phyloP scores from a whole-genome alignment of 2,797 vertebrate species.

The Sebastes alutus region DNA sequence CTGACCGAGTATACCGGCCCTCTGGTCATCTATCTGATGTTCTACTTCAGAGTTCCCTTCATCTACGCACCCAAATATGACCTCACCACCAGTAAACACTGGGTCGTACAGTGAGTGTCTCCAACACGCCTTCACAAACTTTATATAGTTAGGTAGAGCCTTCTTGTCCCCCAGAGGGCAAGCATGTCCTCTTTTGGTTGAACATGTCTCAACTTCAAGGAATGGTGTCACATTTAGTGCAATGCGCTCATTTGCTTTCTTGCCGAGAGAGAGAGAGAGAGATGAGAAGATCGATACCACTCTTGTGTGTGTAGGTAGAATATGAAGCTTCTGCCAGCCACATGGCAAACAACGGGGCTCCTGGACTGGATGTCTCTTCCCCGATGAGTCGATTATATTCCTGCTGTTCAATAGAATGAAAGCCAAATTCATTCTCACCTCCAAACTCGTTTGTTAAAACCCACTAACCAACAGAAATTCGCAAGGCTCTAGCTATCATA shows the following conservation, averaged over 20 bases:
- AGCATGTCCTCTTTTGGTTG: not conserved
- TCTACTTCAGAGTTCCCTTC: constrained; percentile 94
- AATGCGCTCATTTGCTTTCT: not conserved
- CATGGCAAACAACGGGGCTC: too few species aligned
- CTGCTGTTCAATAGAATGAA: not conserved
- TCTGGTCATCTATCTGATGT: constrained; percentile 92
- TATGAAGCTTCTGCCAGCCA: not conserved
- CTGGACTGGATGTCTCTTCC: not conserved
- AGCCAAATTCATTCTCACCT: not conserved
- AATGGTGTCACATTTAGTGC: not conserved
- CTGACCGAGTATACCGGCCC: constrained; percentile 92
- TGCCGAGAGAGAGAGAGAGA: not conserved
- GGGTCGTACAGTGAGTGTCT: constrained; percentile 92
- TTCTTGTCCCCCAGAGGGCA: not conserved
- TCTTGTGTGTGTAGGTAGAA: not conserved
- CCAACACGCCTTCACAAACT: not conserved
- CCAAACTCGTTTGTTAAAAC: not conserved
- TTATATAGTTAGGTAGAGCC: not conserved
- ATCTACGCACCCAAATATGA: constrained; percentile 92
- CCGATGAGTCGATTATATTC: not conserved
- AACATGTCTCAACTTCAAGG: not conserved
- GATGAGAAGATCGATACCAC: not conserved
- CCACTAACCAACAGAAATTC: not conserved
- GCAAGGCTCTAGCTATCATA: not conserved
- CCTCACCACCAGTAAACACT: constrained; percentile 94